phyloP scores from a whole-genome alignment of 37 sponge, comb jelly and placozoan species.

The Bolinopsis microptera region DNA sequence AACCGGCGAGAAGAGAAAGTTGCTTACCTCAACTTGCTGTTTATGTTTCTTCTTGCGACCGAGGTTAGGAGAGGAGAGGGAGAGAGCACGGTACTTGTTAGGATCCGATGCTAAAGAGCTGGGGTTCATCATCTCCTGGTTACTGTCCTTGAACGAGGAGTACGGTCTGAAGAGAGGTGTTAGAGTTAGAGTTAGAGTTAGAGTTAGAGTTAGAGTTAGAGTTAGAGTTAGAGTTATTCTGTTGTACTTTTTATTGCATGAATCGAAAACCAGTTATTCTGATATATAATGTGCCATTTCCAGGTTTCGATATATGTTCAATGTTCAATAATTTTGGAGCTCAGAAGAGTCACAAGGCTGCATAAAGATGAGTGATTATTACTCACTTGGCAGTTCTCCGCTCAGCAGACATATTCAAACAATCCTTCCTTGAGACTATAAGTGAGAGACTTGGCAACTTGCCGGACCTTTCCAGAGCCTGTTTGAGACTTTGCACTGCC shows the following conservation, averaged over 20 bases:
- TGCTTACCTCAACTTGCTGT: slow-evolving; percentile 25
- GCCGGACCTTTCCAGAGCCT: background rate
- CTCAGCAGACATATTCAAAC: slow-evolving; percentile 19
- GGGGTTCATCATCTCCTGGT: background rate
- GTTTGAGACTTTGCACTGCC: slow-evolving; percentile 8
- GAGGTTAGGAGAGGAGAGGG: slow-evolving; percentile 57
- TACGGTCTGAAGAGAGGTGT: slow-evolving; percentile 49
- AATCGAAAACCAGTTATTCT: too few relatives aligned
- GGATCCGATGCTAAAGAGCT: slow-evolving; percentile 27
- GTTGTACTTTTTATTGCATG: too few relatives aligned
- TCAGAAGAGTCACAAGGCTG: background rate
- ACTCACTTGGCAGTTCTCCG: slow-evolving; percentile 37
- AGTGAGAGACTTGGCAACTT: slow-evolving; percentile 36
- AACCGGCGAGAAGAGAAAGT: too few relatives aligned
- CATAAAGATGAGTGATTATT: too few relatives aligned
- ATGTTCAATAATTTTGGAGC: background rate
- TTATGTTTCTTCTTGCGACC: slow-evolving; percentile 53
- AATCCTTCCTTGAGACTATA: slow-evolving; percentile 44
- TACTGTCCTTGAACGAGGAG: slow-evolving; percentile 21
- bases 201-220: too few relatives aligned
- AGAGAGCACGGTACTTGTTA: slow-evolving; percentile 56
- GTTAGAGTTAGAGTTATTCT: too few relatives aligned
- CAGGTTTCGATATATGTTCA: background rate
- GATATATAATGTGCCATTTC: too few relatives aligned
- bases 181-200: too few relatives aligned